Base-by-base conservation (phyloP, 35 echinoderm and acorn worm genomes). In the Chiridota heheva region DNA sequence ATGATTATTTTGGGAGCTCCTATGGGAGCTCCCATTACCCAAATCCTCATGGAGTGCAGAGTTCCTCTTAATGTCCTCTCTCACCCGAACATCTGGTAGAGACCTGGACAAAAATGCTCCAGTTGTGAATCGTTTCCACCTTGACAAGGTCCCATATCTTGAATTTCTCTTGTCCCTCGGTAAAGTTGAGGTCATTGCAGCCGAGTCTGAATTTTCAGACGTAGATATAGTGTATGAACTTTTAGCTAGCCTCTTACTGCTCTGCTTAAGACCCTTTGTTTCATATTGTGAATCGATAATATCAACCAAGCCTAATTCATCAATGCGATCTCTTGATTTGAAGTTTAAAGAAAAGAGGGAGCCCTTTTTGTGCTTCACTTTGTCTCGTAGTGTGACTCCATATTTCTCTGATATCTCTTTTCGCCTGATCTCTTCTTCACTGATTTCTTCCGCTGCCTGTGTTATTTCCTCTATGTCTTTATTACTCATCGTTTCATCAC, bases 351-450 rank as follows among this genome's bases (percentile, higher is more conserved):
- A 40, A 35, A 78, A 78, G 29, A 78, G 25, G 17, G 75, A 78
- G 27, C 15, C 34, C 56, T 78, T 78, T n/a, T 78, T 58, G 18
- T 18, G 40, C 34, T 27, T 78, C 1, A 57, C 58, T 78, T 39
- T 78, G 1, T 78, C 53, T 22, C 75, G 49, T 30, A 78, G 42
- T 29, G 75, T 78, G 16, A 78, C 75, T 2, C 75, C 75, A 28
- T 78, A 78, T 61, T 78, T 78, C 47, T 78, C 75, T 1, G 75
- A 58, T 15, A 78, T 78, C 47, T 62, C 35, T 38, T 61, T 78
- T 3, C 75, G 70, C 6, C 40, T 74, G 22, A 33, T 36, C n/a
- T n/a, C n/a, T n/a, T n/a, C n/a, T n/a, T n/a, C n/a, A n/a, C n/a
- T n/a, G n/a, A n/a, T n/a, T n/a, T n/a, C n/a, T n/a, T n/a, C n/a